Conservation (phyloP, 2,797 vertebrate species). For the Ctenosaura bakeri region DNA sequence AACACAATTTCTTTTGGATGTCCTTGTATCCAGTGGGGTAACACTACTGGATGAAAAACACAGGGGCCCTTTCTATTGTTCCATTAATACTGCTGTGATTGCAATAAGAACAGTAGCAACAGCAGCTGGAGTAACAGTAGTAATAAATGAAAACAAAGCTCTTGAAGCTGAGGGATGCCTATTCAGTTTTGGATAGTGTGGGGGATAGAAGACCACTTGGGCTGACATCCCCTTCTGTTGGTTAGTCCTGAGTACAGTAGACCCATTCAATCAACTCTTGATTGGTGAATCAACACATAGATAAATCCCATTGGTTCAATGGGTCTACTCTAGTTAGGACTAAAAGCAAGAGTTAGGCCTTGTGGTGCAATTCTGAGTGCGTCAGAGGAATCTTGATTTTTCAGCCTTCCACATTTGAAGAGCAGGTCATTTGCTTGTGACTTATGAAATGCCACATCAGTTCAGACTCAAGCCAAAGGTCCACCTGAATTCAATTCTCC, state of each 20-base stretch:
- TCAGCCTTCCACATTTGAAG: not conserved
- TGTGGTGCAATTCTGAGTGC: slow-evolving; percentile 1
- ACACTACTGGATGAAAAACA: slow-evolving; percentile 15
- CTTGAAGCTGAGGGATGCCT: not conserved
- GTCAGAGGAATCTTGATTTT: not conserved
- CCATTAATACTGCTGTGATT: too few relatives aligned
- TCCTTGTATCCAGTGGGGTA: slow-evolving; percentile 14
- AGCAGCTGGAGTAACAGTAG: not conserved
- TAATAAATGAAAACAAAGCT: not conserved
- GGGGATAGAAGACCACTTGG: not conserved
- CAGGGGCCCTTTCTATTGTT: not conserved
- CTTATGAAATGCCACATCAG: not conserved
- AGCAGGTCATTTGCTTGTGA: not conserved
- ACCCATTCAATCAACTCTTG: too few relatives aligned
- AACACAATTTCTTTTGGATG: slow-evolving; percentile 28
- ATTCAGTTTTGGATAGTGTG: not conserved
- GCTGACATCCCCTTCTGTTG: too few relatives aligned
- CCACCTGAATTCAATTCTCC: not conserved
- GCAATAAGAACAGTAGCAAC: too few relatives aligned
- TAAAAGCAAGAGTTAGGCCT: too few relatives aligned
- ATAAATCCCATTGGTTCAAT: too few relatives aligned
- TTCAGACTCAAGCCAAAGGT: not conserved
- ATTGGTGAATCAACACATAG: too few relatives aligned
- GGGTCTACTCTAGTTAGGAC: too few relatives aligned
- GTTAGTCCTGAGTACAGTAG: too few relatives aligned